Percentiles rank a stretch among this genome's conserved stretches.
phyloP scores from a whole-genome alignment of 2,888 invertebrate genomes.

The Acleris holmiana region DNA sequence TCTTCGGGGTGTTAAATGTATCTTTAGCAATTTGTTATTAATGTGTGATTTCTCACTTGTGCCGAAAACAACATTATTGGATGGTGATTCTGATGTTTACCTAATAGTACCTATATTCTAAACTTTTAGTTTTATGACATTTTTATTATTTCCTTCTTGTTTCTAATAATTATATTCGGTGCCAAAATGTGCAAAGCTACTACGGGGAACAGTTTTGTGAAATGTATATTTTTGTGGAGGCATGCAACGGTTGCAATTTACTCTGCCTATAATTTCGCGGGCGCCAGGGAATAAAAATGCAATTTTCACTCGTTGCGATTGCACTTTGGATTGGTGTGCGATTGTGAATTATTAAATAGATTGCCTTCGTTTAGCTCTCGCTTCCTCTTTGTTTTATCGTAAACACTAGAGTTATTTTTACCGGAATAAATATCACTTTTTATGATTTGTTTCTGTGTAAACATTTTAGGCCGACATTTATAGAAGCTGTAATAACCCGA shows the following conservation, averaged over 20 bases:
- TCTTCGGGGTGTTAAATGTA: slow-evolving; percentile 26
- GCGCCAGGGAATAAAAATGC: slow-evolving; percentile 66
- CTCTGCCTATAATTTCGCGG: slow-evolving; percentile 62
- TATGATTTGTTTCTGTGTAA: neutral
- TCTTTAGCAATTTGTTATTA: too few relatives aligned
- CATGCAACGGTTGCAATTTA: slow-evolving; percentile 57
- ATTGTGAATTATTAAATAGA: slow-evolving; percentile 68
- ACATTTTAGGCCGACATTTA: too few relatives aligned
- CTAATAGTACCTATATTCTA: too few relatives aligned
- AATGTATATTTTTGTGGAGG: slow-evolving; percentile 53
- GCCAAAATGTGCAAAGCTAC: slow-evolving; percentile 29
- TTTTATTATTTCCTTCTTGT: too few relatives aligned
- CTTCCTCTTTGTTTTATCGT: slow-evolving; percentile 25
- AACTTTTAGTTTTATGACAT: too few relatives aligned
- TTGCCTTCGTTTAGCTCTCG: slow-evolving; percentile 50
- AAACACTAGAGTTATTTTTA: slow-evolving; percentile 22
- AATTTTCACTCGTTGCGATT: slow-evolving; percentile 65
- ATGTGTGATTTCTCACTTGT: too few relatives aligned
- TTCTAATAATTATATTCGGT: slow-evolving; percentile 9
- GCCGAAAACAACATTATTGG: too few relatives aligned
- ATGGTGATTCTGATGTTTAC: too few relatives aligned
- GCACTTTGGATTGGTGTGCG: slow-evolving; percentile 60
- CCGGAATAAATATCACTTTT: neutral
- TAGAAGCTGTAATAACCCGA: too few relatives aligned
- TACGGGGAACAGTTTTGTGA: slow-evolving; percentile 27